Evolutionary conservation across 2,113 vertebrate genomes (phyloP).

Genomic region (Gallinago jamesoni): DNA sequence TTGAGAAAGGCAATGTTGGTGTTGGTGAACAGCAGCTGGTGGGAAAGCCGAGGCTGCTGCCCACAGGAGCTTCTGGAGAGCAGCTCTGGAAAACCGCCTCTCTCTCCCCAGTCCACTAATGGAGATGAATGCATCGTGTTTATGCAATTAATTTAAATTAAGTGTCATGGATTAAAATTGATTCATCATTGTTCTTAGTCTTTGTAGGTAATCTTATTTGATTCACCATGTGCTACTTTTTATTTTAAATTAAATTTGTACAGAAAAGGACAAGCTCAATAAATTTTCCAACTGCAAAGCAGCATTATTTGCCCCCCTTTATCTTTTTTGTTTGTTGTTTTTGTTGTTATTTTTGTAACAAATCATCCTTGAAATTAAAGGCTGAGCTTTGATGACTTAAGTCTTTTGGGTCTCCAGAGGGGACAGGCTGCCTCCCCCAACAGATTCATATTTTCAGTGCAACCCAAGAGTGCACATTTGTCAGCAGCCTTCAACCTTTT

Average conservation of each 20-base stretch:
- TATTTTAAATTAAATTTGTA: conserved; percentile 39
- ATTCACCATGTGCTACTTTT: neutral
- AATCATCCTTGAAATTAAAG: neutral
- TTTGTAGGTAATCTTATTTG: conserved; percentile 9
- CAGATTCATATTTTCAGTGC: neutral
- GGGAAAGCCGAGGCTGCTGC: neutral
- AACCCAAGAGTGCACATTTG: neutral
- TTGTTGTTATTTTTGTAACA: neutral
- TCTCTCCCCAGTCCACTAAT: neutral
- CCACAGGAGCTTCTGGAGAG: neutral
- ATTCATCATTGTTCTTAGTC: neutral
- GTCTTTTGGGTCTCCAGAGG: neutral
- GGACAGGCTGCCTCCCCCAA: neutral
- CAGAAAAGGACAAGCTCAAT: conserved; percentile 17
- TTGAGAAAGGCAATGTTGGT: neutral
- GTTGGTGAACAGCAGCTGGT: neutral
- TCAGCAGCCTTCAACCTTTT: neutral
- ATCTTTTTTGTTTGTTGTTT: neutral
- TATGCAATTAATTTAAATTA: conserved; percentile 5
- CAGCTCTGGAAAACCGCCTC: neutral
- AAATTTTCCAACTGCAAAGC: neutral
- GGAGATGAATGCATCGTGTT: neutral
- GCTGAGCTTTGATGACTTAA: neutral
- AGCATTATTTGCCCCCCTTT: neutral
- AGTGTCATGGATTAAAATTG: neutral